These are phyloP conservation scores for Progne subis DNA, from an alignment of 2,113 vertebrate species.

Conservation along the genomic window DNA sequence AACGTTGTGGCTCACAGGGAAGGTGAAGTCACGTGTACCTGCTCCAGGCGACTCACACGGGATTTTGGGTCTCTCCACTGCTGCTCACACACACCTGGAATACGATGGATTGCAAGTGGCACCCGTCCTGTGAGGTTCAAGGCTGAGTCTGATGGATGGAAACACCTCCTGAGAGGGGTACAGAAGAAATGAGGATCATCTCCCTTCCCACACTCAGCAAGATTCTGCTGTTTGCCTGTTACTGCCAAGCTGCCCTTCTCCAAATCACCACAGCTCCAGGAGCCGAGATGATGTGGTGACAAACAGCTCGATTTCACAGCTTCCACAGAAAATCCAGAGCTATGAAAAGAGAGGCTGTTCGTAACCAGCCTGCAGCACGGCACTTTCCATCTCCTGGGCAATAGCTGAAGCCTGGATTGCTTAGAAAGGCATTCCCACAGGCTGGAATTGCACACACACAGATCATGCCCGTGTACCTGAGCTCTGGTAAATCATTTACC, in stretches of 20 bases:
- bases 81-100: neutral
- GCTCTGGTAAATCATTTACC: slow-evolving; percentile 34
- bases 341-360: rapidly evolving
- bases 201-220: neutral
- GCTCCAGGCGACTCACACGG: rapidly evolving
- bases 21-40: rapidly evolving
- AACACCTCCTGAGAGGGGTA: rapidly evolving
- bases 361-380: neutral
- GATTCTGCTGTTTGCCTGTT: rapidly evolving
- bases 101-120: rapidly evolving
- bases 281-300: neutral
- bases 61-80: neutral
- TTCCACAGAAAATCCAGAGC: neutral
- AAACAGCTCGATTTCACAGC: neutral
- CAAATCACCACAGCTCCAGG: rapidly evolving
- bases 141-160: neutral
- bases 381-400: neutral
- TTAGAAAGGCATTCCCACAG: neutral
- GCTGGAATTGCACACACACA: neutral
- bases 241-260: rapidly evolving
- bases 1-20: neutral
- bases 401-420: neutral
- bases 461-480: neutral
- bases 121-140: neutral
- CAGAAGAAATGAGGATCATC: neutral